Conservation (phyloP, 2,797 vertebrate species). For the Austrolebias charrua region DNA sequence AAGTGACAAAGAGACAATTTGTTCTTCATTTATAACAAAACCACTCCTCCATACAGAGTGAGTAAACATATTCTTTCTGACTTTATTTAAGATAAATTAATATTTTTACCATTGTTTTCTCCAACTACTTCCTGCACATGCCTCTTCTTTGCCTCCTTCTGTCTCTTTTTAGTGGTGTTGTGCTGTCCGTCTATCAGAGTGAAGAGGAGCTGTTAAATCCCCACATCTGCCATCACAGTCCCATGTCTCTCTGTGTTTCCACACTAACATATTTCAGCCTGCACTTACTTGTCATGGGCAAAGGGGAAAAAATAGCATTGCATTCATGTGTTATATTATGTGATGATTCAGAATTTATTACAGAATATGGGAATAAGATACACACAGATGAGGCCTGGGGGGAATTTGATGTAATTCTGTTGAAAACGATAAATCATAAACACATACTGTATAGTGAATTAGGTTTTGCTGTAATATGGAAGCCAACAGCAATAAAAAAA, state of each 20-base stretch:
- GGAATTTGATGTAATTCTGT: constrained; percentile 44
- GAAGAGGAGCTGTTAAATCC: constrained; percentile 62
- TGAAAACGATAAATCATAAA: constrained; percentile 43
- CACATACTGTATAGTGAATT: constrained; percentile 27
- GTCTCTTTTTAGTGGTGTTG: constrained; percentile 46
- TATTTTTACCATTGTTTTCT: neutral
- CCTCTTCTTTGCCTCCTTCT: constrained; percentile 17
- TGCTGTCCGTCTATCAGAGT: constrained; percentile 68
- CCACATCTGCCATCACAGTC: constrained; percentile 60
- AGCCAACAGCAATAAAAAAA: constrained; percentile 18
- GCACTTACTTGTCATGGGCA: constrained; percentile 54
- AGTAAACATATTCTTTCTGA: neutral
- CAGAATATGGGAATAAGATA: constrained; percentile 46
- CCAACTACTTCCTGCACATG: neutral
- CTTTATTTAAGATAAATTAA: neutral
- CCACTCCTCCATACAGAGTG: too few relatives aligned
- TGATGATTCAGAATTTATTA: constrained; percentile 53
- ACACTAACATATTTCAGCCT: constrained; percentile 72
- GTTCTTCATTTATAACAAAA: neutral
- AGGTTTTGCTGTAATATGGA: constrained; percentile 6
- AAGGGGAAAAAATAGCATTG: constrained; percentile 8
- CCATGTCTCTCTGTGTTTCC: constrained; percentile 49
- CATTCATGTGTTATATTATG: constrained; percentile 26
- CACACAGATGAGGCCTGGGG: constrained; percentile 28
- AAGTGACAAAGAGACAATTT: neutral